phyloP scores from a whole-genome alignment of 1,140 invertebrate genomes.

The Anastrepha ludens region DNA sequence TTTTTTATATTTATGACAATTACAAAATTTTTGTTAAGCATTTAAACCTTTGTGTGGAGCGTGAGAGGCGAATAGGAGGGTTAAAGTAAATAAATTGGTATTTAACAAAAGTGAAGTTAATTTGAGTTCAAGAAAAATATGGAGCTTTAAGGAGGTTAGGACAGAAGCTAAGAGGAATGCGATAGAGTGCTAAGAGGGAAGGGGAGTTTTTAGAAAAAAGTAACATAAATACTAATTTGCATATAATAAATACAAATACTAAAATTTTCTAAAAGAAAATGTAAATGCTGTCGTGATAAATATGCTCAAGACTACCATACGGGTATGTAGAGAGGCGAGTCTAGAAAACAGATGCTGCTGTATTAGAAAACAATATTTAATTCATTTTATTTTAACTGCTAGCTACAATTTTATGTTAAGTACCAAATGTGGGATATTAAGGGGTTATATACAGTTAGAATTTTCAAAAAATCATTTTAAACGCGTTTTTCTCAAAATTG shows the following conservation, averaged over 20 bases:
- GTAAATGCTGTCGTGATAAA: too few species aligned
- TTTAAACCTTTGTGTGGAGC: constrained; percentile 1
- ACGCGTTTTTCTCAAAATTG: too few species aligned
- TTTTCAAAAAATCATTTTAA: too few species aligned
- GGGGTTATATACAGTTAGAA: too few species aligned
- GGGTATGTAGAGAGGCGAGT: too few species aligned
- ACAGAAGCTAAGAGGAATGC: constrained; percentile 19
- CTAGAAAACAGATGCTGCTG: too few species aligned
- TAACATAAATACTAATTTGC: neutral
- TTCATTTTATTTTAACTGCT: too few species aligned
- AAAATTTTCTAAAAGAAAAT: neutral
- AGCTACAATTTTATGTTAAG: too few species aligned
- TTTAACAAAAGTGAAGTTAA: neutral
- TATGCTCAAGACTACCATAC: too few species aligned
- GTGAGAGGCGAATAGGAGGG: neutral
- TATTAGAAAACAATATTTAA: too few species aligned
- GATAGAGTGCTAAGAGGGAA: constrained; percentile 21
- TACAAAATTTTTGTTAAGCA: neutral
- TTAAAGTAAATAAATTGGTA: neutral
- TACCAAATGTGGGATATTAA: too few species aligned
- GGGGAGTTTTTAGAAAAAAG: neutral
- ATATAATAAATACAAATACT: constrained; percentile 9
- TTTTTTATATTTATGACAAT: neutral
- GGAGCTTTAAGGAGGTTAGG: neutral
- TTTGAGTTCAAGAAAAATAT: neutral